phyloP scores from a whole-genome alignment of 2,113 vertebrate genomes.

The Ceyx cyanopectus region DNA sequence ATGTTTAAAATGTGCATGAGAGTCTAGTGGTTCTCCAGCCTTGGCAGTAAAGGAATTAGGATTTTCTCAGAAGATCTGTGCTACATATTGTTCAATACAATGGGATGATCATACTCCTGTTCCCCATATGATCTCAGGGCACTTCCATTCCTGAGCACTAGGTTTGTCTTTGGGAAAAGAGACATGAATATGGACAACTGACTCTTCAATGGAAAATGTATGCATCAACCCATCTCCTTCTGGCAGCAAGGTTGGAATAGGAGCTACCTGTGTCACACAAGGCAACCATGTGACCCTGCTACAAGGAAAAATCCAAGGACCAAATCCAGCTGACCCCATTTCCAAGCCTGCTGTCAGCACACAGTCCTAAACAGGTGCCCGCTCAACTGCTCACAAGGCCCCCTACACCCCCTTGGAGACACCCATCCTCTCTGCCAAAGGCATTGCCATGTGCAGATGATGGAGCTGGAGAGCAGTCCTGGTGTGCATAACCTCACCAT shows the following conservation, averaged over 20 bases:
- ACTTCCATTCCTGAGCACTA: neutral
- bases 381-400: neutral
- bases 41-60: neutral
- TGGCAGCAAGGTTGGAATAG: neutral
- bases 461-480: neutral
- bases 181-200: neutral
- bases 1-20: neutral
- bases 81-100: neutral
- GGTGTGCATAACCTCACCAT: accelerated
- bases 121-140: neutral
- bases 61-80: neutral
- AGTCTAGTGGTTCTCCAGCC: neutral
- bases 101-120: neutral
- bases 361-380: accelerated
- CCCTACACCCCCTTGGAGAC: accelerated
- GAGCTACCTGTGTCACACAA: neutral
- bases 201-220: neutral
- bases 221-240: neutral
- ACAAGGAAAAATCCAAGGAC: neutral
- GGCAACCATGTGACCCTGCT: neutral
- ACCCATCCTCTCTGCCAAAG: accelerated
- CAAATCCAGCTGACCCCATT: neutral
- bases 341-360: neutral
- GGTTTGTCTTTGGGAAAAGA: neutral
- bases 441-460: accelerated